These are phyloP conservation scores for Festucalex cinctus DNA, from an alignment of 2,113 vertebrate genomes.

Conservation along the genomic window DNA sequence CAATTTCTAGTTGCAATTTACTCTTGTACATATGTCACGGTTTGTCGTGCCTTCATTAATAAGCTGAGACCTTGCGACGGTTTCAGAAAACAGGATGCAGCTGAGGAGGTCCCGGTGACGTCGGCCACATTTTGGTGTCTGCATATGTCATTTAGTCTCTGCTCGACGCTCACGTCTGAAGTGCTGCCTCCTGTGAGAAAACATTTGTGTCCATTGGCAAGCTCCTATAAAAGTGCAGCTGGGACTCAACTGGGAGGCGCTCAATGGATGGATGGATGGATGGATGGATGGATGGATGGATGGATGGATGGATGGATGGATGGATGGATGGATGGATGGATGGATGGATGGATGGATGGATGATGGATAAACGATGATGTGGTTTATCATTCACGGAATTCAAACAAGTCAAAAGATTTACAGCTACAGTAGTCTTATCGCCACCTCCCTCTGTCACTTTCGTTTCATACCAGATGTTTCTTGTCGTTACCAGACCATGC, in stretches of 20 bases:
- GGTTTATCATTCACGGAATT: not conserved
- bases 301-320: not conserved
- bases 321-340: too few relatives aligned
- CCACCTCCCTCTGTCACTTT: constrained; percentile 11
- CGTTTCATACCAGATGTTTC: constrained; percentile 69
- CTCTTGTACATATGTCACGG: not conserved
- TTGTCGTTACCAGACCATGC: constrained; percentile 45
- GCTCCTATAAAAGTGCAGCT: constrained; percentile 51
- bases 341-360: too few relatives aligned
- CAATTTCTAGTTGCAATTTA: not conserved
- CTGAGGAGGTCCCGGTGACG: constrained; percentile 58
- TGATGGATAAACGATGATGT: not conserved
- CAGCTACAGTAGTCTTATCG: constrained; percentile 1
- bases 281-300: not conserved
- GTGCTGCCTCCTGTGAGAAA: constrained; percentile 46
- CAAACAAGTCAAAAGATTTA: not conserved
- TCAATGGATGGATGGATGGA: constrained; percentile 22
- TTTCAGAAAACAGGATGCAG: constrained; percentile 74
- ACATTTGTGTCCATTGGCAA: constrained; percentile 56
- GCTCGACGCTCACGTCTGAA: constrained; percentile 7
- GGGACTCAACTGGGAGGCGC: constrained; percentile 31
- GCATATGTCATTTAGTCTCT: constrained; percentile 12
- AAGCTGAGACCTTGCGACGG: constrained; percentile 51
- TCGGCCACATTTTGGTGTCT: constrained; percentile 17
- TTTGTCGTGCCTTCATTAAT: constrained; percentile 26